phyloP scores from a whole-genome alignment of 2,797 vertebrate genomes.

The Cyclopterus lumpus region DNA sequence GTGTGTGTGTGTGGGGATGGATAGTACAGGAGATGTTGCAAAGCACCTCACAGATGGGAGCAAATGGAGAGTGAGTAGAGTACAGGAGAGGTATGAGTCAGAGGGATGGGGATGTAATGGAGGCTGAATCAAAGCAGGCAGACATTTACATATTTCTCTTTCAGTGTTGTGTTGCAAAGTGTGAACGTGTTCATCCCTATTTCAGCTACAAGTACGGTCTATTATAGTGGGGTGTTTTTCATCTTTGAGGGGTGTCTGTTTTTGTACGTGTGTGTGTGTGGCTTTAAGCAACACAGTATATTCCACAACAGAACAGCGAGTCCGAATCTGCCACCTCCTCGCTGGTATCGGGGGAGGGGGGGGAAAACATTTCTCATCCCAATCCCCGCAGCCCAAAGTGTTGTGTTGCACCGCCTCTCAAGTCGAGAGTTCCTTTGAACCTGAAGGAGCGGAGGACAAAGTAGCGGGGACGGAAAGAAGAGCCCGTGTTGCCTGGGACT shows the following conservation, averaged over 20 bases:
- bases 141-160: constrained; percentile 42
- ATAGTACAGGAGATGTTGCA: constrained; percentile 51
- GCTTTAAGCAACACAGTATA: not conserved
- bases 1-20: constrained; percentile 35
- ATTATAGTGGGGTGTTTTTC: not conserved
- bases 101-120: constrained; percentile 25
- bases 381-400: not conserved
- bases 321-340: not conserved
- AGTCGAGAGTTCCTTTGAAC: constrained; percentile 35
- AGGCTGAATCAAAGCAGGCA: constrained; percentile 30
- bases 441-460: constrained; percentile 29
- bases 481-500: constrained; percentile 20
- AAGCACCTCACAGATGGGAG: constrained; percentile 66
- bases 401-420: constrained; percentile 18
- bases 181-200: not conserved
- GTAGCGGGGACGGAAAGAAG: constrained; percentile 27
- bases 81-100: constrained; percentile 28
- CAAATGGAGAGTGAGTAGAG: constrained; percentile 44
- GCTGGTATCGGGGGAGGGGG: not conserved
- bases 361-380: constrained; percentile 10
- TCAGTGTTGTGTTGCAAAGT: not conserved
- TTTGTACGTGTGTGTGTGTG: not conserved
- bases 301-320: no score
- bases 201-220: not conserved
- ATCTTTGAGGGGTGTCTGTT: not conserved